Conservation (phyloP, 2,113 vertebrate species). For the Clinocottus analis region DNA sequence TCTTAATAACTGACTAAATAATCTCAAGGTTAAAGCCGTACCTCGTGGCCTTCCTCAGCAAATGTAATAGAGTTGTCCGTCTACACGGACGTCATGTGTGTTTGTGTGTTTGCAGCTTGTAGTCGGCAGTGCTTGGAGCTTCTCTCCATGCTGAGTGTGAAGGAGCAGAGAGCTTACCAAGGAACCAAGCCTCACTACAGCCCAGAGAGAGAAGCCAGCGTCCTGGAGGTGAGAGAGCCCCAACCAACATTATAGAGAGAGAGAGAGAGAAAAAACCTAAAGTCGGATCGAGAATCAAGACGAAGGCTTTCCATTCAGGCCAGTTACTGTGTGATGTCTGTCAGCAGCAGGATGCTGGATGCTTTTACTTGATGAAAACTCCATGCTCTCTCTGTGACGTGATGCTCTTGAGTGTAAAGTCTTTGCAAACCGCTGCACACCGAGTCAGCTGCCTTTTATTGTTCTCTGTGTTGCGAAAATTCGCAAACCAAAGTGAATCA, state of each 20-base stretch:
- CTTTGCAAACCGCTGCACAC: no score
- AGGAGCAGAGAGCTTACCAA: conserved; percentile 85
- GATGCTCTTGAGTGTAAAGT: no score
- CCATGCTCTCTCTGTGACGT: no score
- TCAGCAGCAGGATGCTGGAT: no score
- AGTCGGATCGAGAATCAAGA: background rate
- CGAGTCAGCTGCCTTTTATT: no score
- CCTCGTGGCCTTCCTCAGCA: background rate
- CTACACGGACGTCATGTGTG: background rate
- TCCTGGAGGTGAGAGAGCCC: conserved; percentile 84
- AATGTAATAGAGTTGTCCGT: background rate
- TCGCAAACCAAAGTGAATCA: no score
- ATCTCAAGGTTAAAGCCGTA: background rate
- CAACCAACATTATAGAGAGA: background rate
- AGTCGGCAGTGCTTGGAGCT: conserved; percentile 87
- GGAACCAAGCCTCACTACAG: conserved; percentile 71
- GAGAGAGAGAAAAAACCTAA: background rate
- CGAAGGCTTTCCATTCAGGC: background rate
- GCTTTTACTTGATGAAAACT: no score
- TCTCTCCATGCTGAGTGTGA: conserved; percentile 86
- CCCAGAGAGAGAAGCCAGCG: conserved; percentile 79
- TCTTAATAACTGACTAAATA: background rate
- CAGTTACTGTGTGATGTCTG: background rate
- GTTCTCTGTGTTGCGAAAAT: no score
- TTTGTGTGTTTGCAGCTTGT: conserved; percentile 77